Evolutionary conservation across 2,113 vertebrate genomes (phyloP).

Genomic region (Pungitius pungitius): DNA sequence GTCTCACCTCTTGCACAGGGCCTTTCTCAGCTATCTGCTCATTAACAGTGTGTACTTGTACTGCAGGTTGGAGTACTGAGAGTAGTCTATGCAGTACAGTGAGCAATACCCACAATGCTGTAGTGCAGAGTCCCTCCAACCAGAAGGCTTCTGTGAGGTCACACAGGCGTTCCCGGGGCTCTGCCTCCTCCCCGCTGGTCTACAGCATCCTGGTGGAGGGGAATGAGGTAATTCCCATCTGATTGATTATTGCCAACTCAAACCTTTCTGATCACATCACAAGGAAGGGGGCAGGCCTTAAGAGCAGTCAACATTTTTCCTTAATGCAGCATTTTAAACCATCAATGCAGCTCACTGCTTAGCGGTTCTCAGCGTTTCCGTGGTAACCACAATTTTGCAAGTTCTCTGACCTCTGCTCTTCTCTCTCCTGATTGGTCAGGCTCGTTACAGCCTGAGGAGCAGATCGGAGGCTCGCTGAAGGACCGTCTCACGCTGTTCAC

Average conservation of each 20-base stretch:
- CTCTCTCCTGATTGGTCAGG: slow-evolving; percentile 44
- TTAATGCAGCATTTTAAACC: not conserved
- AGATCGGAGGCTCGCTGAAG: slow-evolving; percentile 31
- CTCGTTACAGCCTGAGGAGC: slow-evolving; percentile 77
- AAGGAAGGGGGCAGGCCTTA: no score
- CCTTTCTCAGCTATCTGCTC: not conserved
- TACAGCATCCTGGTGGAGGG: slow-evolving; percentile 79
- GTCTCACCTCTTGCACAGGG: not conserved
- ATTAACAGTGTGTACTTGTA: not conserved
- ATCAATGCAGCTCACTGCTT: not conserved
- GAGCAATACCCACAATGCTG: slow-evolving; percentile 18
- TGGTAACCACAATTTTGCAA: not conserved
- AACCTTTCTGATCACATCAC: not conserved
- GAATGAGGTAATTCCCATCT: slow-evolving; percentile 29
- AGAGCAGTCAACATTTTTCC: not conserved
- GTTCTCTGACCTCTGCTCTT: slow-evolving; percentile 20
- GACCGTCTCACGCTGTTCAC: not conserved
- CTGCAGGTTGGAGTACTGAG: slow-evolving; percentile 33
- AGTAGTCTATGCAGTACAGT: slow-evolving; percentile 3
- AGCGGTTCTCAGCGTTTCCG: not conserved
- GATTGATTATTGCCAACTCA: not conserved
- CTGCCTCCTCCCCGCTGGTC: slow-evolving; percentile 61
- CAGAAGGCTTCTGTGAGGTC: slow-evolving; percentile 26
- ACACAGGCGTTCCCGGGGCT: not conserved
- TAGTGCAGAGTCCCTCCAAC: slow-evolving; percentile 13